Evolutionary conservation across 2,888 invertebrate genomes (phyloP), one percentile per base, ranked within the genome.

Genomic region (Polylopha cassiicola): DNA sequence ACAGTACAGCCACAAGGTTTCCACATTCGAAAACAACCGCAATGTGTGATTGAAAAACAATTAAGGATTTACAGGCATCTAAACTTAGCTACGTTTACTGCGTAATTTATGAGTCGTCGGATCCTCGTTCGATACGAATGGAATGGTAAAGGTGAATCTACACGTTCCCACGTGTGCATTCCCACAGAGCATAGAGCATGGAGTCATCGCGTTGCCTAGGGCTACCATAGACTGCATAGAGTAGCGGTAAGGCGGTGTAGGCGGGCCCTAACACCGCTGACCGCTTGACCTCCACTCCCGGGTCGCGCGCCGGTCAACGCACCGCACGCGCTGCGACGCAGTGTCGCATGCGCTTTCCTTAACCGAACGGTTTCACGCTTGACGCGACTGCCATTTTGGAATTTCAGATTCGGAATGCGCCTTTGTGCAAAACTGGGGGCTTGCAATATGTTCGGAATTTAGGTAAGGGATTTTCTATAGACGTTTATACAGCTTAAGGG

Each of bases 271-370:
- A 63, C 66, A 65, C 65, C 65, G 65, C 55, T 79, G 79, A 76
- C 80, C 81, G 78, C 73, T 61, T 81, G 81, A 77, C 80, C 80
- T 73, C 77, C 69, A 67, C 64, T 62, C 66, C 58, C 65, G 61
- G 75, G 72, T 68, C 69, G 61, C 48, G 47, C 37, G 51, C 62
- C 65, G 78, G 80, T 80, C 79, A 80, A 77, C 72, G 80, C 76
- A 74, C 80, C 48, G 51, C 38, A 45, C 37, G 31, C 44, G 23
- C 38, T 39, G 46, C 46, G 46, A 39, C 42, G 42, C 42, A 36
- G 37, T 31, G 39, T 39, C 37, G 37, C 41, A 18, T 34, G 33
- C 48, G 34, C 37, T 39, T 45, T 43, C 30, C 43, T 43, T 43
- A 46, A 39, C 36, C 33, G 33, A 28, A 39, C 36, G 45, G 39